Conservation (phyloP, 2,113 vertebrate genomes). For the Trochalopteron elliotii region DNA sequence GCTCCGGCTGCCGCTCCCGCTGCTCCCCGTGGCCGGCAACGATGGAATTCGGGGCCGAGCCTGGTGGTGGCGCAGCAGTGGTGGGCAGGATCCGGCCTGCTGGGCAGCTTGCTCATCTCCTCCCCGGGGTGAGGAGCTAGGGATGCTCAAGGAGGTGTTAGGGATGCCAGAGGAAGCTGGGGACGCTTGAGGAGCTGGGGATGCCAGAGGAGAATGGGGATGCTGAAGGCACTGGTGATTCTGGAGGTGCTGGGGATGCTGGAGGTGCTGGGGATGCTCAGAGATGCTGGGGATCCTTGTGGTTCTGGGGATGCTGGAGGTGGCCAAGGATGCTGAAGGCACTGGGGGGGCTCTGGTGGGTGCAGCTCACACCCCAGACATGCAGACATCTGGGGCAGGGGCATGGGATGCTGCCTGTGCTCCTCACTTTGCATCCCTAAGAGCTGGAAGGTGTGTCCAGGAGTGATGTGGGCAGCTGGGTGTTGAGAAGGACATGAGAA, state of each 20-base stretch:
- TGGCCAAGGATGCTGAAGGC: not conserved
- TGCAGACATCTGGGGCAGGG: not conserved
- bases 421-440: not conserved
- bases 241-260: not conserved
- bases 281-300: not conserved
- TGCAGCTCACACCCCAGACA: not conserved
- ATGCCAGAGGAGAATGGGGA: not conserved
- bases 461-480: not conserved
- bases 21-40: rapidly evolving
- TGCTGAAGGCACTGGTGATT: rapidly evolving
- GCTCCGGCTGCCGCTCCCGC: rapidly evolving
- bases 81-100: rapidly evolving
- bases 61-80: not conserved
- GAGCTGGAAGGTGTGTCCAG: not conserved
- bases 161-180: not conserved
- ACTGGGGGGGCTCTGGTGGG: rapidly evolving
- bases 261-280: not conserved
- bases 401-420: not conserved
- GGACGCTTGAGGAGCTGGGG: rapidly evolving
- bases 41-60: not conserved
- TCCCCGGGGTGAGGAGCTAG: not conserved
- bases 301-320: not conserved
- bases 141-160: not conserved
- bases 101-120: not conserved
- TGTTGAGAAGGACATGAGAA: not conserved